Conservation (phyloP, 2,797 vertebrate species). For the Spinus pinus region DNA sequence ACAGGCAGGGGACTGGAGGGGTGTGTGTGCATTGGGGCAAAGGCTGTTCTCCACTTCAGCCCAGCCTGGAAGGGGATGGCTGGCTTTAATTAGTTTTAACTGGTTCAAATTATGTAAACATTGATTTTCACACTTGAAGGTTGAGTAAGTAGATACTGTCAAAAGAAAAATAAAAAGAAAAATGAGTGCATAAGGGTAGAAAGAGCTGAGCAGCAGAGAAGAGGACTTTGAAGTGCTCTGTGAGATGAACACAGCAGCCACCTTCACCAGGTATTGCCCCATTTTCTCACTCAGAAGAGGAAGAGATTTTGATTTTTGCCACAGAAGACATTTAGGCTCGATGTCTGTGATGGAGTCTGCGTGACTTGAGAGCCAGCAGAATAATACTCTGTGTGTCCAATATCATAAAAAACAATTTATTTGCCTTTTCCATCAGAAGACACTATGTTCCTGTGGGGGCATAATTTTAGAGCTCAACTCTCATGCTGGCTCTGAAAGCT, state of each 20-base stretch:
- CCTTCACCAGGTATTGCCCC: not conserved
- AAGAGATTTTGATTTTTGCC: conserved; percentile 1
- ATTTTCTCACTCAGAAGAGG: not conserved
- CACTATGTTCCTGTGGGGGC: not conserved
- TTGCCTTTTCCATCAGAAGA: conserved; percentile 43
- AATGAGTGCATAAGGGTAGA: not conserved
- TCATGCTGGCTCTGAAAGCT: conserved; percentile 18
- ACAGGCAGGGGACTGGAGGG: not conserved
- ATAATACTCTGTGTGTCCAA: not conserved
- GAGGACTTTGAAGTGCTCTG: not conserved
- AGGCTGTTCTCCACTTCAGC: not conserved
- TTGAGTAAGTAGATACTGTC: not conserved
- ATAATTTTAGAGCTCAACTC: conserved; percentile 9
- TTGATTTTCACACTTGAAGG: conserved; percentile 27
- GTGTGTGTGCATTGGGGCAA: not conserved
- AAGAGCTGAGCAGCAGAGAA: not conserved
- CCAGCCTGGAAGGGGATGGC: not conserved
- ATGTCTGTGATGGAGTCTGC: not conserved
- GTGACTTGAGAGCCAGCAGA: not conserved
- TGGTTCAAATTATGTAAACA: conserved; percentile 8
- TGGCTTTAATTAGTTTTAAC: conserved; percentile 19
- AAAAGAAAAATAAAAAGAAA: not conserved
- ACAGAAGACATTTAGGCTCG: not conserved
- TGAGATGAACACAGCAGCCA: not conserved
- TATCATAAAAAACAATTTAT: conserved; percentile 36